phyloP scores from a whole-genome alignment of 2,797 vertebrate genomes.

The Botia kubotai region DNA sequence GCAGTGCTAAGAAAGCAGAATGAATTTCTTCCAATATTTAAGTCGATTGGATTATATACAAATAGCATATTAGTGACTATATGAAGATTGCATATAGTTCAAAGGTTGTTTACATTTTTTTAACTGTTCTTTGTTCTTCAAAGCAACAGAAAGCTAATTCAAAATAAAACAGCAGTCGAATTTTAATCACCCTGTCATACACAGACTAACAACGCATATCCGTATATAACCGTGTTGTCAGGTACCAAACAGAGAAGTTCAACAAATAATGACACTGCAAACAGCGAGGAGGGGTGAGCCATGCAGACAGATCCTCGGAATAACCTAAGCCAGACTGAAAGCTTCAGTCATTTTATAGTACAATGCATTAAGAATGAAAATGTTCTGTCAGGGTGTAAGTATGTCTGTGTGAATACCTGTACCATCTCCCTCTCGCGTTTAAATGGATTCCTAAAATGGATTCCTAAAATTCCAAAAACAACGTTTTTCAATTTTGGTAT shows the following conservation, averaged over 20 bases:
- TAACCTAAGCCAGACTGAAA: constrained; percentile 13
- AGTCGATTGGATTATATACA: neutral
- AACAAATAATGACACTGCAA: constrained; percentile 26
- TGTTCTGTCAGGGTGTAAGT: neutral
- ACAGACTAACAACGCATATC: constrained; percentile 1
- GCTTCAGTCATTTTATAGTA: constrained; percentile 16
- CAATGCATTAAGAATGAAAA: constrained; percentile 14
- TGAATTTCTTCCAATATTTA: neutral
- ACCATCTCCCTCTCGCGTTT: neutral
- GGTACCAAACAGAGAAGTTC: constrained; percentile 26
- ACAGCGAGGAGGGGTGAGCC: neutral
- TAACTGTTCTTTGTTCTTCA: too few relatives aligned
- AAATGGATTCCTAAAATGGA: neutral
- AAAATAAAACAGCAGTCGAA: constrained; percentile 7
- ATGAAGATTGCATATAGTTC: too few relatives aligned
- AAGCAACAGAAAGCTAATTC: neutral
- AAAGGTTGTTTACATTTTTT: too few relatives aligned
- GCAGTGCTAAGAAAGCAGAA: neutral
- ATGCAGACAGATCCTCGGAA: neutral
- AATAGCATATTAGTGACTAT: too few relatives aligned
- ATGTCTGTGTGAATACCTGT: too few relatives aligned
- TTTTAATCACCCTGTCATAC: neutral
- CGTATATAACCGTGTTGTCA: constrained; percentile 24
- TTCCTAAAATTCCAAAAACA: too few relatives aligned
- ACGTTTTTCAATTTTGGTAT: neutral